Base-by-base conservation (phyloP, 2,888 invertebrate species). In the Lycaena phlaeas region DNA sequence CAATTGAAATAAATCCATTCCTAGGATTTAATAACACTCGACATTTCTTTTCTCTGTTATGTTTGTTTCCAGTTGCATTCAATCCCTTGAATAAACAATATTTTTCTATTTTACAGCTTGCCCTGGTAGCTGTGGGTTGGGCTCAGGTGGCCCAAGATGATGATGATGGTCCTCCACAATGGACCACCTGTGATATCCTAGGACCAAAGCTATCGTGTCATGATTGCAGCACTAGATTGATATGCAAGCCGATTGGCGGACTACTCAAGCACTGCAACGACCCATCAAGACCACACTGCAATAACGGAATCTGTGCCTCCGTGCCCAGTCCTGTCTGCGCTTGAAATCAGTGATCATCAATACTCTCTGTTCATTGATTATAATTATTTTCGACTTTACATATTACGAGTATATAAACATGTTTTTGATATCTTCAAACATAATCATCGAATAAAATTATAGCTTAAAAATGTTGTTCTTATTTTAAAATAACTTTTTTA, bases 221-320 rank as follows among this genome's bases (percentile, higher is more conserved):
- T 14, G 44, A 50, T 29, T 50, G 50, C 27, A 44, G 31, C 22
- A 50, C 45, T n/a, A 46, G 48, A 9, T 28, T 46, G 9, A 44
- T 50, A 26, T 49, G 77, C 50, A 69, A 69, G 34, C 60, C 59
- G 2, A 25, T 64, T 4, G 70, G 68, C 3, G 74, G 73, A 0
- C 27, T 71, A 4, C 41, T 74, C 11, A 57, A 53, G 14, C 4
- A 43, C 1, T 78, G 78, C 48, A 29, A 42, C 1, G 53, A 57
- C 36, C 57, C 61, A 0, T 38, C 28, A 22, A 62, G 41, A 40
- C 71, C 75, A 3, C 52, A 69, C 42, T 78, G 78, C 46, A 68
- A 64, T 15, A 59, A 60, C 39, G 76, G 77, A 2, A 44, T 64
- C 2, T 76, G 77, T 45, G 64, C 71, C 0, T 34, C 59, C 2